These are phyloP conservation scores for Florisuga fusca DNA, from an alignment of 2,797 vertebrate species.

Conservation along the genomic window DNA sequence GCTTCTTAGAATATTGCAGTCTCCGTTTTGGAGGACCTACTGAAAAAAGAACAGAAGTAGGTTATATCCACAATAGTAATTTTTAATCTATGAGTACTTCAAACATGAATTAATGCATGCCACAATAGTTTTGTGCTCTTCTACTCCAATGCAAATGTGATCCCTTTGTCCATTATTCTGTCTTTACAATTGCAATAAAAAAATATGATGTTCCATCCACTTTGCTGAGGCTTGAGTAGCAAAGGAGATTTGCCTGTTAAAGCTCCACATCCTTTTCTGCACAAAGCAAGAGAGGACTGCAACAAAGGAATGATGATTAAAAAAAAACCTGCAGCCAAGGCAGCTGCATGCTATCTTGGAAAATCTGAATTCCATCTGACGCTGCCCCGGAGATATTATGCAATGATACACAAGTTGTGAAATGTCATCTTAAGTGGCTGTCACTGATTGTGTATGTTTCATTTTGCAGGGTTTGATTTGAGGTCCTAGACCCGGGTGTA, in stretches of 20 bases:
- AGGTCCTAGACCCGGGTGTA: background rate
- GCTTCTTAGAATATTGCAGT: background rate
- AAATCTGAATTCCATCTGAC: background rate
- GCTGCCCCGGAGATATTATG: background rate
- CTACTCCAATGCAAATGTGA: background rate
- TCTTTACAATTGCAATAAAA: background rate
- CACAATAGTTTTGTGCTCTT: background rate
- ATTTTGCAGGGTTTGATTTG: background rate
- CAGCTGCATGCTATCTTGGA: background rate
- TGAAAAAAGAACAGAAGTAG: background rate
- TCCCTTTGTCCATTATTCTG: accelerated
- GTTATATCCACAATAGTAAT: background rate
- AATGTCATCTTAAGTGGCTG: background rate
- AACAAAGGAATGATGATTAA: background rate
- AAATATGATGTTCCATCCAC: background rate
- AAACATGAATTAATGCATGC: background rate
- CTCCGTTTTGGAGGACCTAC: background rate
- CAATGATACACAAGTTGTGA: background rate
- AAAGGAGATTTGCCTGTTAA: background rate
- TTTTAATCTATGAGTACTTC: background rate
- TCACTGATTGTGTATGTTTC: background rate
- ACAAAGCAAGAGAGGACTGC: background rate
- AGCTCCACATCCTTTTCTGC: background rate
- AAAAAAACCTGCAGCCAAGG: background rate
- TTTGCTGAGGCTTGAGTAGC: background rate